Evolutionary conservation across 2,888 invertebrate species (phyloP), one percentile per base, ranked within the genome.

Genomic region (Cosmorhoe ocellata): DNA sequence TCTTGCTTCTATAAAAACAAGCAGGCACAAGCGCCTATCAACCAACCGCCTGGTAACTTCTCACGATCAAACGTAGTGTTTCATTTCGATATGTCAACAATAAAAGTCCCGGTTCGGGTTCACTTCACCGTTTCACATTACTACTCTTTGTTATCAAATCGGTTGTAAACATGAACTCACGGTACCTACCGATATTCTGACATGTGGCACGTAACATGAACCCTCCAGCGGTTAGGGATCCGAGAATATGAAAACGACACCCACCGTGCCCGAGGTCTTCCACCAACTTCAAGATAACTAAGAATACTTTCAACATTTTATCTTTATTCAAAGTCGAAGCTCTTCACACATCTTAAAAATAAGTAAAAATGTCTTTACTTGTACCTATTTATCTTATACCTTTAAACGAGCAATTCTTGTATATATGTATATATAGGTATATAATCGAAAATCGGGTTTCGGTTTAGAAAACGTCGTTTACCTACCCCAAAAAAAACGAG

Each of bases 111-210:
- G 66, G 63, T 69, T 48, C 48, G 12, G 40, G 36, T 48, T 53
- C 53, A 45, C 37, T 74, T 62, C 63, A 66, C 59, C 56, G 63
- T 55, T 59, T 76, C 68, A 53, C 61, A 59, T 79, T 78, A 72
- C 75, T 62, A 64, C 63, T 69, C 69, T 68, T 69, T 66, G 69
- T 74, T 71, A 68, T 69, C 63, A 59, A 61, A 66, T 63, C 56
- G 37, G 43, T 55, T 65, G 47, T 54, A 70, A 58, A 64, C 65
- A 64, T 41, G 51, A 52, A 62, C 60, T 58, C 58, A 22, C 34
- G 34, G 43, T 50, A 51, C 33, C 30, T 50, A 51, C 33, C 27
- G 31, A 50, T 52, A 44, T 40, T 47, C 47, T 38, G 46, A 41
- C 32, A 43, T 48, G 36, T 44, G 48, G 36, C 38, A 18, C 41